Evolutionary conservation across 2,888 invertebrate genomes (phyloP).

Genomic region (Pristionchus entomophagus): DNA sequence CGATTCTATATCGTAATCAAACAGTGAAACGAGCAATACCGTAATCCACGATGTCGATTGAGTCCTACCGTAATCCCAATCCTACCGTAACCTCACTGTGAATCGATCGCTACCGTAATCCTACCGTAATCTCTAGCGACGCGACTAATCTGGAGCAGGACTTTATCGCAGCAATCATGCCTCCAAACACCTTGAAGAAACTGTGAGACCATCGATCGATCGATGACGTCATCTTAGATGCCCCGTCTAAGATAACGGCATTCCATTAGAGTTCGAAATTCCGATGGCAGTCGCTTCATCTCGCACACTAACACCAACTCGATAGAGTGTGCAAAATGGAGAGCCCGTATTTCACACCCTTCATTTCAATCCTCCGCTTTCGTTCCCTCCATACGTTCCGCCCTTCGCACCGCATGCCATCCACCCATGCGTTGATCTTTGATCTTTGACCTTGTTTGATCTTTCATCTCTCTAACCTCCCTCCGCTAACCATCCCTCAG

Average conservation of each 20-base stretch:
- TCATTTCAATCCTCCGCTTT: too few relatives aligned
- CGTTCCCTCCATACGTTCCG: neutral
- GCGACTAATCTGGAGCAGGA: constrained; percentile 15
- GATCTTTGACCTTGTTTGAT: neutral
- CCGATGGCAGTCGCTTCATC: too few relatives aligned
- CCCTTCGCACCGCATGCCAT: neutral
- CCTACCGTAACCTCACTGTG: too few relatives aligned
- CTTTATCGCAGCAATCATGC: neutral
- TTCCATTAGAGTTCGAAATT: too few relatives aligned
- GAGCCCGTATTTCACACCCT: too few relatives aligned
- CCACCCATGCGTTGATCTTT: neutral
- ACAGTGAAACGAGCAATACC: neutral
- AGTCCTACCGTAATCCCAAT: constrained; percentile 16
- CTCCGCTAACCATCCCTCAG: constrained; percentile 12
- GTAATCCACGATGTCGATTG: too few relatives aligned
- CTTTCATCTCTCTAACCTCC: neutral
- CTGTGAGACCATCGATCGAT: constrained; percentile 39
- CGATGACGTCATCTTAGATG: too few relatives aligned
- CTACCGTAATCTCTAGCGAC: constrained; percentile 11
- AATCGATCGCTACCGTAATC: neutral
- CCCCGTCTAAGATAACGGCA: too few relatives aligned
- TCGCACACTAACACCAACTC: too few relatives aligned
- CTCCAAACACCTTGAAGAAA: constrained; percentile 4
- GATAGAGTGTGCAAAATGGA: too few relatives aligned
- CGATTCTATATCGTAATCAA: neutral